Base-by-base conservation (phyloP, 1,140 invertebrate species). In the Drosophila biarmipes region DNA sequence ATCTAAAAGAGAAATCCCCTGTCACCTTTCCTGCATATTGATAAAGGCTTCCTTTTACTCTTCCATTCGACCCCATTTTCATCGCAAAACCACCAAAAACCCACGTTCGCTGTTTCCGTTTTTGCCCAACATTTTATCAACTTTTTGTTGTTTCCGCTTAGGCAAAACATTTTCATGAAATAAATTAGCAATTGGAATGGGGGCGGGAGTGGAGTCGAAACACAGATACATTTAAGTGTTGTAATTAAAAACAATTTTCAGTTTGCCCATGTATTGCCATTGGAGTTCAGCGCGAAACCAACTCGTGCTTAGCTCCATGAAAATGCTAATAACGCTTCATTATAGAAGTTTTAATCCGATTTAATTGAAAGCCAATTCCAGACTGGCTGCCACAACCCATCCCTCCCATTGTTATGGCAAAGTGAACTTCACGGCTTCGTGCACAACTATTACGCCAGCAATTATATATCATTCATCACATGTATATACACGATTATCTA, bases 281-380 rank as follows among this genome's bases (percentile, higher is more conserved):
- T 67, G 59, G 37, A 67, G 52, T 71, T 43, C 5, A 24, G 48
- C 17, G 14, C 7, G 2, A 38, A 31, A 12, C 14, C 31, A 21
- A 38, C 63, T 56, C 67, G 63, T 69, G 63, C 63, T 48, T 34
- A 15, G 40, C 35, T 51, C 10, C 48, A 43, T 63, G 48, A 54
- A 86, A 77, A 86, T 34, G 61, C 55, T 61, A 86, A 80, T 86
- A 77, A 86, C 57, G 62, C 61, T 64, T 46, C 37, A 55, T 66
- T 69, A 64, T 61, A 67, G 61, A 67, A 85, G 62, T 71, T 80
- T 77, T 69, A 78, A 78, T 80, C 58, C 35, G 43, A 56, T 77
- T 73, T 86, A 84, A 84, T 80, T 84, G 77, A 85, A 86, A 73
- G 75, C 80, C 69, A 78, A 66, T 84, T 75, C 53, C 35, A 43